A percentile compares a stretch with the other conserved stretches of the same genome.
Evolutionary conservation across 2,113 vertebrate genomes (phyloP).

Genomic region (Alligator mississippiensis): DNA sequence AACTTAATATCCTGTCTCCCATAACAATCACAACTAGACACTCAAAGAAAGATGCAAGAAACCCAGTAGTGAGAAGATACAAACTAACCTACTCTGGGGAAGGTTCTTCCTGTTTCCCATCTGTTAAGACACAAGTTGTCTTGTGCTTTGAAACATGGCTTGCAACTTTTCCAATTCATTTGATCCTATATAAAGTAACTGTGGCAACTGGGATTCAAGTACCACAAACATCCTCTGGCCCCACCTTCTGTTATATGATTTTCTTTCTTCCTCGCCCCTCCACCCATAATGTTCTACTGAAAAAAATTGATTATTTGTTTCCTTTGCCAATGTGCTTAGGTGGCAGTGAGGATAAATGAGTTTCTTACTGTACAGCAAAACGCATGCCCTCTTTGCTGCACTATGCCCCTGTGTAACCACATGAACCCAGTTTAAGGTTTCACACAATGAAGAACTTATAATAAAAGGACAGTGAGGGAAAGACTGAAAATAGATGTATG

Average conservation of each 20-base stretch:
- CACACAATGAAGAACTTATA: background rate
- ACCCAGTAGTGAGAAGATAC: too few species aligned
- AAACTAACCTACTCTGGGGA: too few species aligned
- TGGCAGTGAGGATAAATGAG: too few species aligned
- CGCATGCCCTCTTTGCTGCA: background rate
- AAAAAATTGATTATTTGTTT: background rate
- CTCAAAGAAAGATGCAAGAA: too few species aligned
- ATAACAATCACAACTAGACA: too few species aligned
- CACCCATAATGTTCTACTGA: background rate
- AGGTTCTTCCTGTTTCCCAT: too few species aligned
- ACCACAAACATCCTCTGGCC: background rate
- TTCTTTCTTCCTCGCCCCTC: background rate
- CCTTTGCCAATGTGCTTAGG: background rate
- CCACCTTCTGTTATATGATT: background rate
- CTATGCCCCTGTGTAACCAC: background rate
- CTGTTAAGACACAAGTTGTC: too few species aligned
- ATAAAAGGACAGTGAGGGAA: background rate
- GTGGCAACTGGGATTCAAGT: background rate
- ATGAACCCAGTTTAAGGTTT: background rate
- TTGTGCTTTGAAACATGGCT: too few species aligned
- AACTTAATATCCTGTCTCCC: too few species aligned
- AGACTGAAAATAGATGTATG: background rate
- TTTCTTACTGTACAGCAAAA: background rate
- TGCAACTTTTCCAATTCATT: too few species aligned
- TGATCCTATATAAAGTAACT: background rate